Evolutionary conservation across 2,113 vertebrate genomes (phyloP).

Genomic region (Hippopotamus amphibius): DNA sequence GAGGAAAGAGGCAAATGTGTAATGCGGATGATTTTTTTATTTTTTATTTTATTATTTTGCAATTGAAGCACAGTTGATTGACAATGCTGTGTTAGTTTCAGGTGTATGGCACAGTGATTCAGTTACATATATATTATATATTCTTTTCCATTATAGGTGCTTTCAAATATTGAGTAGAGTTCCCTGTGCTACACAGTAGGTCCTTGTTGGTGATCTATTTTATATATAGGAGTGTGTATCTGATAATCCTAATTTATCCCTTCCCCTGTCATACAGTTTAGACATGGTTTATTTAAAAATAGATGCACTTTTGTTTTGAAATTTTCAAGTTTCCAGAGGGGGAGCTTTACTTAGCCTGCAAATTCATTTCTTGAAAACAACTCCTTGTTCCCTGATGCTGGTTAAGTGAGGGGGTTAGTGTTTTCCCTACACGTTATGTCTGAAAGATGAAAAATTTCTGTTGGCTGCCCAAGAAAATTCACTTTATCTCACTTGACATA

Average conservation of each 20-base stretch:
- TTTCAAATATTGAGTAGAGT: background rate
- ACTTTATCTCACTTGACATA: slow-evolving; percentile 5
- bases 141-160: background rate
- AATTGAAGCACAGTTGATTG: background rate
- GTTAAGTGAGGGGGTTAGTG: slow-evolving; percentile 9
- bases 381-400: background rate
- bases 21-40: background rate
- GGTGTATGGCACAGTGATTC: background rate
- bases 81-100: background rate
- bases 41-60: background rate
- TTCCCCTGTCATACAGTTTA: background rate
- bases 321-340: background rate
- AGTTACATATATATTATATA: background rate
- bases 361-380: slow-evolving; percentile 41
- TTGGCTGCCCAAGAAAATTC: background rate
- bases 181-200: background rate
- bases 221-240: background rate
- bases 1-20: background rate
- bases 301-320: background rate
- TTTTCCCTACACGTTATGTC: slow-evolving; percentile 47
- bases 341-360: background rate
- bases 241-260: background rate
- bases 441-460: slow-evolving; percentile 55
- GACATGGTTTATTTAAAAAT: background rate
- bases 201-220: background rate